Conservation (phyloP, 2,888 invertebrate species). For the Oegoconia quadripuncta region DNA sequence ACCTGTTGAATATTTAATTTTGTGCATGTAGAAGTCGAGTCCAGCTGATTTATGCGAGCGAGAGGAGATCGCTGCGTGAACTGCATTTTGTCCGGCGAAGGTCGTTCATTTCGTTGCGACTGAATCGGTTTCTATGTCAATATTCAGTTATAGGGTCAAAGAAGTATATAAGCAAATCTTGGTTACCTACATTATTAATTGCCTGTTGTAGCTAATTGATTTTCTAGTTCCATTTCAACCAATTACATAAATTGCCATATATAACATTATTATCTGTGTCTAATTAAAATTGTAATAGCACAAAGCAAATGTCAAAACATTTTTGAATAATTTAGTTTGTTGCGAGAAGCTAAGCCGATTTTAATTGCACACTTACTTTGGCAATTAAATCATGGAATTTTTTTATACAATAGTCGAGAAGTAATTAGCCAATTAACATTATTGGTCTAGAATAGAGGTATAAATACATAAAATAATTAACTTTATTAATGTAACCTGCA, state of each 20-base stretch:
- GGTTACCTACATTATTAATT: conserved; percentile 23
- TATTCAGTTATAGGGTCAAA: conserved; percentile 33
- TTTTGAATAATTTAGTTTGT: no score
- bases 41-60: conserved; percentile 64
- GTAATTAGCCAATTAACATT: no score
- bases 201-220: conserved; percentile 15
- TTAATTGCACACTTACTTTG: no score
- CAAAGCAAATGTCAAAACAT: no score
- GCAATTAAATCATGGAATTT: not conserved
- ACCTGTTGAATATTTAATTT: conserved; percentile 60
- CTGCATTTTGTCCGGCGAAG: conserved; percentile 62
- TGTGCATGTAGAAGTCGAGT: conserved; percentile 50
- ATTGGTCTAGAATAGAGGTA: no score
- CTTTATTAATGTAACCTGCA: no score
- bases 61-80: conserved; percentile 55
- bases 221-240: conserved; percentile 13
- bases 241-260: conserved; percentile 5
- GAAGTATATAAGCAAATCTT: conserved; percentile 28
- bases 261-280: conserved; percentile 14
- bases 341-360: no score
- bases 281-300: conserved; percentile 5
- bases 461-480: no score
- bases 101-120: conserved; percentile 48
- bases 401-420: no score
- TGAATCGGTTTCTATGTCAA: conserved; percentile 51